Percentiles rank a stretch among this genome's conserved stretches.
Evolutionary conservation across 2,113 vertebrate genomes (phyloP).

Genomic region (Tyrannus savana): DNA sequence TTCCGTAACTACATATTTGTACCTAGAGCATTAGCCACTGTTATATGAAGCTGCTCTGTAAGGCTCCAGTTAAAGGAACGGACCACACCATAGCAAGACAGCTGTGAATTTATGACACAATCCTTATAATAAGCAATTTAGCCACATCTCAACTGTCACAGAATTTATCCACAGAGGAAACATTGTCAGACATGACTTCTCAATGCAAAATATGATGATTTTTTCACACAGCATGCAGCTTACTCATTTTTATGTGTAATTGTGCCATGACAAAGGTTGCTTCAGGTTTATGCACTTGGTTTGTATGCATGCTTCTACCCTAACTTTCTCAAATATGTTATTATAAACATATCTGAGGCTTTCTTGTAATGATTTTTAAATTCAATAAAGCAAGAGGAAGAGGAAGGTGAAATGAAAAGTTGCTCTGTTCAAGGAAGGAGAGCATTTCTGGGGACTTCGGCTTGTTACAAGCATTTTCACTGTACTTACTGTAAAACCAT

Average conservation of each 20-base stretch:
- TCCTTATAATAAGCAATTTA: background rate
- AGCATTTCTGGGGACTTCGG: background rate
- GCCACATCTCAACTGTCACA: background rate
- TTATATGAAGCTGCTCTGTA: background rate
- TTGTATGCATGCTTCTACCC: background rate
- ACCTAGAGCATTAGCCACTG: background rate
- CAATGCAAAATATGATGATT: background rate
- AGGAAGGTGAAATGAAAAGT: background rate
- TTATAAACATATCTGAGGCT: background rate
- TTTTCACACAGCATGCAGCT: conserved; percentile 8
- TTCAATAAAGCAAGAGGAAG: background rate
- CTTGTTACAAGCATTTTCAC: background rate
- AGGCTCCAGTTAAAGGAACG: background rate
- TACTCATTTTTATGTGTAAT: background rate
- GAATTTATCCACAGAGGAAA: background rate
- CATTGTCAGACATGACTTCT: background rate
- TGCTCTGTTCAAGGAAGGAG: background rate
- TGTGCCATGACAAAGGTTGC: background rate
- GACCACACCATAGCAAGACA: background rate
- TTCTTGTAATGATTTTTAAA: background rate
- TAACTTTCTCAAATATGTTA: background rate
- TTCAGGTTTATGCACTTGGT: background rate
- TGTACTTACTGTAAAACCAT: background rate
- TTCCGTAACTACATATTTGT: background rate
- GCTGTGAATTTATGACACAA: background rate